Evolutionary conservation across 2,113 vertebrate species (phyloP).

Genomic region (Antechinus stuartii): DNA sequence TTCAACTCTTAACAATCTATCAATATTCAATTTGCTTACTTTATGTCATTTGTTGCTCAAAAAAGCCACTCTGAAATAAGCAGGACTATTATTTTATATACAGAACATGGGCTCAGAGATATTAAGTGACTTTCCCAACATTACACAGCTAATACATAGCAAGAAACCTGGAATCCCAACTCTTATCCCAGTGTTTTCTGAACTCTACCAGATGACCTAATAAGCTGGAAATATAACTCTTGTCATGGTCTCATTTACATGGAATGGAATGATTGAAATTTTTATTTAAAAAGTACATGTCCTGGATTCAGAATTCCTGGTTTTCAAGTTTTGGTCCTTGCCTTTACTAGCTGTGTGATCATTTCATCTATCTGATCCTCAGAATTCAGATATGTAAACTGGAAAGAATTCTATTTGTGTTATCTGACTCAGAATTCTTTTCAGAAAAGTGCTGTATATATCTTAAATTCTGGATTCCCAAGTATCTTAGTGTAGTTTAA

Average conservation of each 20-base stretch:
- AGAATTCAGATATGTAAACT: background rate
- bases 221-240: background rate
- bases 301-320: background rate
- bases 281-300: background rate
- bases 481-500: background rate
- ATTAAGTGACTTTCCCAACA: background rate
- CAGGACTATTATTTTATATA: background rate
- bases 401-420: background rate
- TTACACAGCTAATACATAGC: background rate
- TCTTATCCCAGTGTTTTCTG: background rate
- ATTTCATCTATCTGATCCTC: background rate
- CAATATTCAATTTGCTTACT: too few species aligned
- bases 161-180: background rate
- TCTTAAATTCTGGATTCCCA: background rate
- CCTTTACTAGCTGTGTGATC: background rate
- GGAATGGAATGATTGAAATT: background rate
- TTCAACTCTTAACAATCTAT: background rate
- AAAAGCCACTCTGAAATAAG: background rate
- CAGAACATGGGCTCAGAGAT: background rate
- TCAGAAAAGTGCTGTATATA: background rate
- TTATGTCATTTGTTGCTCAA: background rate
- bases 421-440: background rate
- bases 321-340: background rate
- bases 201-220: background rate
- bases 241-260: rapidly evolving